Evolutionary conservation across 1,140 invertebrate genomes (phyloP), one percentile per base, ranked within the genome.

Genomic region (Drosophila ercepeae): DNA sequence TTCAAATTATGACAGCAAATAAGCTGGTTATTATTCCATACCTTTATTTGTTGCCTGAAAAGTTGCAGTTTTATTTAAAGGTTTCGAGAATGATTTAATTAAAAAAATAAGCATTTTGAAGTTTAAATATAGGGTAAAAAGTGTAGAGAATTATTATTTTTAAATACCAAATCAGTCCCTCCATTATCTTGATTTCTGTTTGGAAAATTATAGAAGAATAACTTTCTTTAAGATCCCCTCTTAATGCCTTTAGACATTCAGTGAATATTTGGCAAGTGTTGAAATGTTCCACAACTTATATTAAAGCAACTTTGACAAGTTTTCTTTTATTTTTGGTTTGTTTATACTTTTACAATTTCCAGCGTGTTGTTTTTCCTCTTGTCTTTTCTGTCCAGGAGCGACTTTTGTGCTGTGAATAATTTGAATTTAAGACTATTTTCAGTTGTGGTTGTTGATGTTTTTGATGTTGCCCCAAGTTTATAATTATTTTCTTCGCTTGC

Each of bases 241-340:
- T 32, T 32, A 5, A 11, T 23, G 70, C 82, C 78, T 50, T 11
- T 34, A 70, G 83, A 53, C 52, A 32, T 32, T 7, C 61, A 51
- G 32, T 72, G 75, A 65, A 59, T 79, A 72, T 78, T 79, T 88
- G 86, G 58, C 48, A 53, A 89, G 83, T 75, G 83, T 75, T 78
- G 78, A 88, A 88, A 82, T 88, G 83, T 78, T 78, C 74, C 75
- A 65, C 70, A 89, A 89, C 83, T 88, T 88, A 78, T 89, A 89
- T 89, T 78, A 88, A 88, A 88, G 89, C 78, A 83, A 88, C 83
- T 88, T 88, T 71, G 60, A 58, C 50, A 68, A 89, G 77, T 82
- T 64, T 60, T 75, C 39, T 36, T 74, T 58, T 74, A 25, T 29
- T 14, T 16, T 32, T 6, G 8, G 3, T 11, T 3, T 21, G n/a